Percentiles rank a stretch among this genome's conserved stretches.
Evolutionary conservation across 2,113 vertebrate genomes (phyloP).

Genomic region (Lagopus leucura): DNA sequence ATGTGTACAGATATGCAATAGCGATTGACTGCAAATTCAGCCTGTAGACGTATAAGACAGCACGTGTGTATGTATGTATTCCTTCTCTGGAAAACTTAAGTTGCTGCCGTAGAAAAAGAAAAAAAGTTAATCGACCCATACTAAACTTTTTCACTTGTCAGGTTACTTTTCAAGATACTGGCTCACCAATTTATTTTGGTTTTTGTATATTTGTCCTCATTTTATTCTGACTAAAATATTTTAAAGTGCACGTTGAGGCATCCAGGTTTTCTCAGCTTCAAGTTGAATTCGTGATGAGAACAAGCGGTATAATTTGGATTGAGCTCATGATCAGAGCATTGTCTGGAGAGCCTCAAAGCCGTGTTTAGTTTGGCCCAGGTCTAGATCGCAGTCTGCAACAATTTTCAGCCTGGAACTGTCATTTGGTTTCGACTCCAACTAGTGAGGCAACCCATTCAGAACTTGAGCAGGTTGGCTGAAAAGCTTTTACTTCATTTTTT

Average conservation of each 20-base stretch:
- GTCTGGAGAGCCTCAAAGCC: conserved; percentile 60
- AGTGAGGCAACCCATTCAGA: conserved; percentile 31
- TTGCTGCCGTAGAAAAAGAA: neutral
- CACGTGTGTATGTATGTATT: fast-evolving
- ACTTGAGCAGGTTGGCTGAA: conserved; percentile 49
- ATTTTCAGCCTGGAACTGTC: conserved; percentile 31
- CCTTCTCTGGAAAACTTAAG: neutral
- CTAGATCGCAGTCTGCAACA: conserved; percentile 59
- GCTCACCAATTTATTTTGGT: conserved; percentile 34
- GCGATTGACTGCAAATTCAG: neutral
- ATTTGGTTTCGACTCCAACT: conserved; percentile 32
- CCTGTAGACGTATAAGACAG: neutral
- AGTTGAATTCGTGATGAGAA: conserved; percentile 37
- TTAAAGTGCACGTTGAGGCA: neutral
- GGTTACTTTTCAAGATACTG: neutral
- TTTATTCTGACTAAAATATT: neutral
- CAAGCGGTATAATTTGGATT: conserved; percentile 49
- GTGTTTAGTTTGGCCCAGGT: conserved; percentile 58
- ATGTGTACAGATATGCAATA: neutral
- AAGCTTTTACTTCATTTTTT: conserved; percentile 54
- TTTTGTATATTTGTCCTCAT: neutral
- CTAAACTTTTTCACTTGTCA: neutral
- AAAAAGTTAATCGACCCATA: neutral
- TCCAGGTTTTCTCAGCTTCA: conserved; percentile 38
- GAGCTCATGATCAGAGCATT: neutral